Conservation (phyloP, 2,888 invertebrate species). For the Cremastinae sp. region DNA sequence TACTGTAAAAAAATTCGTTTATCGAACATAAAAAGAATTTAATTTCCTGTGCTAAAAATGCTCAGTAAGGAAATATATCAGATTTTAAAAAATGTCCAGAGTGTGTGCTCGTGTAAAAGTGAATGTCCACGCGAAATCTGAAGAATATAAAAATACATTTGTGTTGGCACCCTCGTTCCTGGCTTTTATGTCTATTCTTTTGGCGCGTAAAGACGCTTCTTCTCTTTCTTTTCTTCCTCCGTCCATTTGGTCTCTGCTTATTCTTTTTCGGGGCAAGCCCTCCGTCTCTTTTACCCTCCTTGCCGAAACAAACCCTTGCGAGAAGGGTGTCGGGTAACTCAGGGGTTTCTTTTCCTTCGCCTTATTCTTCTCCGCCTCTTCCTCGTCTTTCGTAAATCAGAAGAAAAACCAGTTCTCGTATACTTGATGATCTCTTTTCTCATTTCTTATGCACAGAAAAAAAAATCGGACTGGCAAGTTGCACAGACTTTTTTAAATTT, state of each 20-base stretch:
- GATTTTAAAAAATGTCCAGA: too few relatives aligned
- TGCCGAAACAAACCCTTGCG: constrained; percentile 60
- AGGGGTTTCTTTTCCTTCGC: constrained; percentile 69
- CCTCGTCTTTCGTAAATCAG: constrained; percentile 30
- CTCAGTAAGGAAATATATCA: too few relatives aligned
- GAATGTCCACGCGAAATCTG: too few relatives aligned
- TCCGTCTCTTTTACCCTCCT: neutral
- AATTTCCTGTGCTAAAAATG: too few relatives aligned
- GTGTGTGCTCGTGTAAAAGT: neutral
- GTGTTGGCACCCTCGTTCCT: constrained; percentile 14
- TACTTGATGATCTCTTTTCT: constrained; percentile 40
- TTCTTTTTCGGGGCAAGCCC: constrained; percentile 62
- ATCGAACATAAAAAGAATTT: too few relatives aligned
- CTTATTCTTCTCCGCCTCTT: constrained; percentile 2
- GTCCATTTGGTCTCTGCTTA: neutral
- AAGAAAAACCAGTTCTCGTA: constrained; percentile 47
- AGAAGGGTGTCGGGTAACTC: constrained; percentile 73
- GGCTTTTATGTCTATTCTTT: constrained; percentile 65
- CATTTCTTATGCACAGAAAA: constrained; percentile 27
- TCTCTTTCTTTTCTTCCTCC: constrained; percentile 20
- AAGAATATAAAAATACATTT: constrained; percentile 7
- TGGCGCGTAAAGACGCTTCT: constrained; percentile 54
- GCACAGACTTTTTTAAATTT: too few relatives aligned
- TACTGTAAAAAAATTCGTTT: too few relatives aligned
- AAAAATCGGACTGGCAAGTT: neutral